These are phyloP conservation scores for Musca domestica DNA, from an alignment of 1,140 invertebrate species.

Conservation along the genomic window DNA sequence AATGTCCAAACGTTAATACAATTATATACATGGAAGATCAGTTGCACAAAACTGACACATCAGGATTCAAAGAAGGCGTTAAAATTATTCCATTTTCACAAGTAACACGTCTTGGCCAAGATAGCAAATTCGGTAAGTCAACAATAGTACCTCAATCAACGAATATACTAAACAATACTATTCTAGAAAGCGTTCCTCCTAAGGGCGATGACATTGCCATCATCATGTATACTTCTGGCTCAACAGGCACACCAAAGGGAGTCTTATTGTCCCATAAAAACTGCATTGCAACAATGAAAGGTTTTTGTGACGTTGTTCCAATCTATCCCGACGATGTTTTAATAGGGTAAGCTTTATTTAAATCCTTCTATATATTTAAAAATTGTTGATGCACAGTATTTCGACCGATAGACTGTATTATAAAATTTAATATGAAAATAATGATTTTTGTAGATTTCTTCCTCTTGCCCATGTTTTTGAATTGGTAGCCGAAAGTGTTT, in stretches of 20 bases:
- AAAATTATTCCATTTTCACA: conserved; percentile 65
- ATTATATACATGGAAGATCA: conserved; percentile 90
- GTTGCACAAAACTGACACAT: conserved; percentile 66
- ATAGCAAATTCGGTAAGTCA: conserved; percentile 50
- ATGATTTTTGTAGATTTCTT: conserved; percentile 63
- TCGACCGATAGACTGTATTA: too few relatives aligned
- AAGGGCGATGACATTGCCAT: conserved; percentile 78
- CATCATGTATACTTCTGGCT: conserved; percentile 96
- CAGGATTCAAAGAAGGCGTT: conserved; percentile 67
- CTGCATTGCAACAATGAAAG: conserved; percentile 82
- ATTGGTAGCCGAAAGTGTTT: conserved; percentile 75
- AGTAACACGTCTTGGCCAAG: conserved; percentile 55
- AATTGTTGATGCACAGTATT: too few relatives aligned
- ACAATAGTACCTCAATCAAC: not conserved
- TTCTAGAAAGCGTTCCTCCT: conserved; percentile 60
- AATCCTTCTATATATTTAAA: too few relatives aligned
- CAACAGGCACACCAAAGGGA: conserved; percentile 87
- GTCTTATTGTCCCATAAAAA: conserved; percentile 87
- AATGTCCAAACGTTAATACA: conserved; percentile 70
- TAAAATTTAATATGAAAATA: not conserved
- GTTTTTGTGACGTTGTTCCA: conserved; percentile 78
- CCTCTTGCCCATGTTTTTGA: conserved; percentile 98
- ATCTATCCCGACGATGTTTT: conserved; percentile 77
- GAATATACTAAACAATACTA: not conserved
- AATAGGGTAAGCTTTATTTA: conserved; percentile 62